Evolutionary conservation across 2,113 vertebrate species (phyloP).

Genomic region (Dromiciops gliroides): DNA sequence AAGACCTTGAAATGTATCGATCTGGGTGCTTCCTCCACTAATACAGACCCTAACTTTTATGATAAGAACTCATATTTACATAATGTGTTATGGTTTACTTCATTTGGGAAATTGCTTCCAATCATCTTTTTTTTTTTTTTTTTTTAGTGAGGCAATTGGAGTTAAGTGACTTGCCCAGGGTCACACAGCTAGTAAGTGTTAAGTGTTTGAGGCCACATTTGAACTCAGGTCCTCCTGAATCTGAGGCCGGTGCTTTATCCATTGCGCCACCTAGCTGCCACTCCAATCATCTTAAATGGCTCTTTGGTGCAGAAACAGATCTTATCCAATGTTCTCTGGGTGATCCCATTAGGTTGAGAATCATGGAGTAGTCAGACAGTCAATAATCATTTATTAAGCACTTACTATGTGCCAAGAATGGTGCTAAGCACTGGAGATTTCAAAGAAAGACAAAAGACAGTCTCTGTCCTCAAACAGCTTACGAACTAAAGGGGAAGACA

Average conservation of each 20-base stretch:
- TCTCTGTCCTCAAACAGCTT: background rate
- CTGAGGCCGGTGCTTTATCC: too few species aligned
- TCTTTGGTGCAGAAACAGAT: background rate
- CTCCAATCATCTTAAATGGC: background rate
- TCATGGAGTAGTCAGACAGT: background rate
- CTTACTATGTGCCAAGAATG: background rate
- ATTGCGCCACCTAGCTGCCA: too few species aligned
- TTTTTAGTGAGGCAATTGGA: too few species aligned
- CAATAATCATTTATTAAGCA: background rate
- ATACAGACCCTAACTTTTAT: background rate
- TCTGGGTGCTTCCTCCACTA: background rate
- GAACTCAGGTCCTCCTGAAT: too few species aligned
- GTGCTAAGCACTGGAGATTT: background rate
- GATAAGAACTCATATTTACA: background rate
- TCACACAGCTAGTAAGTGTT: too few species aligned
- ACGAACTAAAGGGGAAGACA: background rate
- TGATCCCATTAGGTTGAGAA: background rate
- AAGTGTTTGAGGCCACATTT: too few species aligned
- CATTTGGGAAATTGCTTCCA: background rate
- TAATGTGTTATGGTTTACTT: background rate
- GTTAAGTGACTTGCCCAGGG: too few species aligned
- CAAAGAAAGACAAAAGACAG: background rate
- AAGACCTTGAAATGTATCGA: background rate
- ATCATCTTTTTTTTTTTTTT: too few species aligned
- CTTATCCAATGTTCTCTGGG: background rate